These are phyloP conservation scores for Atherinosoma microstoma DNA, from an alignment of 2,797 vertebrate genomes.

Conservation along the genomic window DNA sequence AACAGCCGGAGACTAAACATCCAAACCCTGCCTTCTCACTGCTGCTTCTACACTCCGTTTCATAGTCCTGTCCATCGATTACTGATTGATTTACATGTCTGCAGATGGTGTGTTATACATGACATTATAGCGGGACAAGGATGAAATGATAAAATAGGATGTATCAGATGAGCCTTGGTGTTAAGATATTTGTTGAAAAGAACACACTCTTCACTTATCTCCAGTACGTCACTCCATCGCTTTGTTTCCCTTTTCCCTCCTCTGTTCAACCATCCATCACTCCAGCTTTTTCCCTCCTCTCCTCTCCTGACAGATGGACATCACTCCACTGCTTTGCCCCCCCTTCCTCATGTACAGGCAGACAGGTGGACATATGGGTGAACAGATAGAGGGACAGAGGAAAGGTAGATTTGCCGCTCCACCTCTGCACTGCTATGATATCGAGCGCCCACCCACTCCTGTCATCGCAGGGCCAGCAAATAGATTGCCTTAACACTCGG, in stretches of 20 bases:
- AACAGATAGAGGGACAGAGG: constrained; percentile 37
- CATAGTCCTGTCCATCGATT: neutral
- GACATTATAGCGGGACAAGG: neutral
- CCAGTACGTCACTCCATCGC: neutral
- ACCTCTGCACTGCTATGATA: constrained; percentile 58
- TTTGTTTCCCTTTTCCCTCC: neutral
- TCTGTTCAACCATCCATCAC: constrained; percentile 20
- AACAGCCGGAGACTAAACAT: neutral
- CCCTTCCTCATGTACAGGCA: constrained; percentile 10
- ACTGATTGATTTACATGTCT: neutral
- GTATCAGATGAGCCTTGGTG: neutral
- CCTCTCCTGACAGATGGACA: constrained; percentile 28
- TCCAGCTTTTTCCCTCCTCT: constrained; percentile 11
- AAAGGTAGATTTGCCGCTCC: constrained; percentile 55
- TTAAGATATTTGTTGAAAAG: neutral
- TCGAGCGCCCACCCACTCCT: constrained; percentile 57
- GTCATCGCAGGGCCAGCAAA: constrained; percentile 56
- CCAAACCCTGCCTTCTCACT: neutral
- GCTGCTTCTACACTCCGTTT: neutral
- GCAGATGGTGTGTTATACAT: neutral
- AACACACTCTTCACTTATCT: neutral
- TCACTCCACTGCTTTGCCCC: constrained; percentile 7
- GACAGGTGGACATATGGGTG: constrained; percentile 41
- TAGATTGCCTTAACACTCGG: constrained; percentile 62
- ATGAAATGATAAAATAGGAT: neutral